Percentiles rank a stretch among this genome's conserved stretches.
These are phyloP conservation scores for Frankliniella fusca DNA, from an alignment of 2,888 invertebrate species.

Conservation along the genomic window DNA sequence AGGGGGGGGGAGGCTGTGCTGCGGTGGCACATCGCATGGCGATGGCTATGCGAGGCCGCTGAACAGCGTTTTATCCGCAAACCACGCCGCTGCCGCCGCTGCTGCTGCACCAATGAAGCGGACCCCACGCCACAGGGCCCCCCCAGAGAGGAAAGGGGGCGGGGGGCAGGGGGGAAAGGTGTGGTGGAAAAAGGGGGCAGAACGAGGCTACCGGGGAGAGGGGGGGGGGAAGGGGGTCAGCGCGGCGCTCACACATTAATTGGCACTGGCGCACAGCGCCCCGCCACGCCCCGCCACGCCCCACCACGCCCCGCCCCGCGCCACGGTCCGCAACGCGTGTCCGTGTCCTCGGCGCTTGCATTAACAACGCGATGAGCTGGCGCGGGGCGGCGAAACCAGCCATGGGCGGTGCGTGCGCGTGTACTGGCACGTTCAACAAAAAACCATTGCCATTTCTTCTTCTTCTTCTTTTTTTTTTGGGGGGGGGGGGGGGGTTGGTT, in stretches of 20 bases:
- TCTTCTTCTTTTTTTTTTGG: too few relatives aligned
- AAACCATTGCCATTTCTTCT: too few relatives aligned
- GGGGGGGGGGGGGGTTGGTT: too few relatives aligned
- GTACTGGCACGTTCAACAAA: too few relatives aligned
- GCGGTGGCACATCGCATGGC: constrained; percentile 2
- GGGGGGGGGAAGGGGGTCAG: background rate
- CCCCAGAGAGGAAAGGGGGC: background rate
- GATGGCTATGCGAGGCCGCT: background rate
- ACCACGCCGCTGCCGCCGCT: constrained; percentile 1
- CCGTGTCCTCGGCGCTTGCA: too few relatives aligned
- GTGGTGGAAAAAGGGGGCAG: too few relatives aligned
- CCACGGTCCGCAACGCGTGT: too few relatives aligned
- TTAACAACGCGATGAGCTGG: too few relatives aligned
- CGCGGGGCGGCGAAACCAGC: too few relatives aligned
- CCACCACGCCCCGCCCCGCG: too few relatives aligned
- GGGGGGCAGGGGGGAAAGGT: background rate
- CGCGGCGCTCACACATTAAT: background rate
- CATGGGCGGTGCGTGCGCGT: too few relatives aligned
- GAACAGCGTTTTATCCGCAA: constrained; percentile 16
- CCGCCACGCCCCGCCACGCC: too few relatives aligned
- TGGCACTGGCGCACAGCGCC: background rate
- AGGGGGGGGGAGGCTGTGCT: background rate
- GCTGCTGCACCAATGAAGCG: constrained; percentile 7
- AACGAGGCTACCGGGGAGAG: background rate
- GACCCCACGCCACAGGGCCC: background rate